Base-by-base conservation (phyloP, 2,113 vertebrate genomes). In the Todiramphus chloris region DNA sequence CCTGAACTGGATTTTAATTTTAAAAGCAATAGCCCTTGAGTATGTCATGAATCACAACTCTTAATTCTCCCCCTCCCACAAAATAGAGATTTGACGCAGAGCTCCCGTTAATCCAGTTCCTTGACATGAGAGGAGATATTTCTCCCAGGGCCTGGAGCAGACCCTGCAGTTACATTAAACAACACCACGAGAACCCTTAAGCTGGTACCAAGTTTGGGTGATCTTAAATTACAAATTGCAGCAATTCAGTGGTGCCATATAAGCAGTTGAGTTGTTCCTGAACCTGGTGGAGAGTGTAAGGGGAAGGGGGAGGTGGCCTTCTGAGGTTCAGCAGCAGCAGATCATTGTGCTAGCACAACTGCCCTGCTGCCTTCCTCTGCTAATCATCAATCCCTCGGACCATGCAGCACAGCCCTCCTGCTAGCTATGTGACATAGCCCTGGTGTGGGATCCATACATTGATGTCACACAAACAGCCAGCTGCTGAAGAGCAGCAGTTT, bases 391-490 rank as follows among this genome's bases (percentile, higher is more conserved):
- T 43, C 16, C 46, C 37, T 7, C 24, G 13, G 62, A 25, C n/a
- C 30, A 13, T 64, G 66, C 18, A 43, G 30, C 48, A 6, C 2
- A 16, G 28, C 25, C 25, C 48, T 77, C 21, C 64, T 67, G 50
- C 43, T 37, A 56, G 46, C 31, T 35, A 0, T 10, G 39, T 24
- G 77, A 15, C 43, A 16, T 13, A 39, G 25, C 62, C 74, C 19
- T 1, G 1, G 16, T 16, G 23, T 19, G 66, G 27, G 6, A 41
- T 15, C 43, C 2, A 0, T 0, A 28, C 14, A 2, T 8, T 25
- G 3, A 5, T 30, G 55, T 35, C 64, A 60, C 81, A 56, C 68
- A 50, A 6, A 7, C 28, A 60, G 43, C 67, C 69, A 21, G 43
- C 35, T n/a, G 88, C 55, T 74, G 43, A 24, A 31, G 50, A 76